A percentile compares a stretch with the other conserved stretches of the same genome.
These are phyloP conservation scores for Adelognathus sp. DNA, from an alignment of 2,888 invertebrate genomes.

Conservation along the genomic window DNA sequence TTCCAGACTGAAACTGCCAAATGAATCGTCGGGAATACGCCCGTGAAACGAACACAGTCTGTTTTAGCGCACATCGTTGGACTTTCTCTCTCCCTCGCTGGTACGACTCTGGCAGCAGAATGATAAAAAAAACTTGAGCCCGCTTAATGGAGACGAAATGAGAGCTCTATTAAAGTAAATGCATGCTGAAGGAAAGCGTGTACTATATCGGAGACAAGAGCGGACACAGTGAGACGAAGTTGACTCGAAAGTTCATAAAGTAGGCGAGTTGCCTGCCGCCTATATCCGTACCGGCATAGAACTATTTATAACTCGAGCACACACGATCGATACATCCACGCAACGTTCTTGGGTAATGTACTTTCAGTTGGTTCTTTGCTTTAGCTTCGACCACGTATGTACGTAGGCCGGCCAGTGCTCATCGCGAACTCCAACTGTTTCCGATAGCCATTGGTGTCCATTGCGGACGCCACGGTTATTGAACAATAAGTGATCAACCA, in stretches of 20 bases:
- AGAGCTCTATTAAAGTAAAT: conserved; percentile 59
- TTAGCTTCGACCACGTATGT: conserved; percentile 16
- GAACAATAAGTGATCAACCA: neutral
- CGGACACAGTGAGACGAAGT: conserved; percentile 37
- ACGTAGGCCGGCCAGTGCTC: conserved; percentile 27
- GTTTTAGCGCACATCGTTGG: conserved; percentile 40
- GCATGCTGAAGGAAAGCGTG: conserved; percentile 25
- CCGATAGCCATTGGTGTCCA: conserved; percentile 2
- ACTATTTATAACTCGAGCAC: conserved; percentile 60
- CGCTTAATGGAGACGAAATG: conserved; percentile 59
- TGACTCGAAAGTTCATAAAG: conserved; percentile 61
- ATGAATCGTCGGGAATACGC: conserved; percentile 47
- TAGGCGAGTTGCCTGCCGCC: conserved; percentile 59
- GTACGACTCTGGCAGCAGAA: too few relatives aligned
- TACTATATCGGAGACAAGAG: conserved; percentile 27
- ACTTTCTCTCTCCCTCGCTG: too few relatives aligned
- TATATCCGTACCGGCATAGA: conserved; percentile 46
- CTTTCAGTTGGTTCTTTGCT: conserved; percentile 33
- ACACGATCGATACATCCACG: conserved; percentile 61
- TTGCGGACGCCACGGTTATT: neutral
- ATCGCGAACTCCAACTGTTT: conserved; percentile 39
- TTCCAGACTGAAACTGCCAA: conserved; percentile 50
- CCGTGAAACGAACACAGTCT: conserved; percentile 14
- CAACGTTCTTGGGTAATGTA: conserved; percentile 44
- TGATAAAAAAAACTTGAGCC: conserved; percentile 56